phyloP scores from a whole-genome alignment of 2,113 vertebrate species.

The Nannospalax galili region DNA sequence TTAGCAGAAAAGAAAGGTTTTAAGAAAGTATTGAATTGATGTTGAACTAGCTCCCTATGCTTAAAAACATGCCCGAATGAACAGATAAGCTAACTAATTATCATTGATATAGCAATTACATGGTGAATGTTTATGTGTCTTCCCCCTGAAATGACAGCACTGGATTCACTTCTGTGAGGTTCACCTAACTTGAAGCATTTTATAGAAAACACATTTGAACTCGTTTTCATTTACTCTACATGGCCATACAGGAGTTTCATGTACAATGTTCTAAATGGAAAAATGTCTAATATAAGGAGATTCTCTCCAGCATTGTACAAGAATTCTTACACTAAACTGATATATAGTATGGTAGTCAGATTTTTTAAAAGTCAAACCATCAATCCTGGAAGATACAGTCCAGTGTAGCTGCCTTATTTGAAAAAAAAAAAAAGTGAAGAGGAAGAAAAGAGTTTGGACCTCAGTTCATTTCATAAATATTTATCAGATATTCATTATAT shows the following conservation, averaged over 20 bases:
- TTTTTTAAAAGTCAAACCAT: neutral
- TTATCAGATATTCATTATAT: neutral
- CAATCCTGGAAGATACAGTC: neutral
- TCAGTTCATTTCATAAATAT: slow-evolving; percentile 37
- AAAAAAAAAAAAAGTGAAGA: neutral
- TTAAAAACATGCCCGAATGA: slow-evolving; percentile 54
- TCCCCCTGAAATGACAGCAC: slow-evolving; percentile 25
- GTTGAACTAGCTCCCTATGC: slow-evolving; percentile 52
- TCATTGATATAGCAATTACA: slow-evolving; percentile 41
- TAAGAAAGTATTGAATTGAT: slow-evolving; percentile 63
- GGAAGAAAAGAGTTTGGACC: neutral
- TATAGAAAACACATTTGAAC: slow-evolving; percentile 32
- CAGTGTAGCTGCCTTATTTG: neutral
- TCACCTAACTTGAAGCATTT: slow-evolving; percentile 41
- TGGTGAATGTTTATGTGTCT: neutral
- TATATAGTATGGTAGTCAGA: neutral
- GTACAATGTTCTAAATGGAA: neutral
- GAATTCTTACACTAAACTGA: neutral
- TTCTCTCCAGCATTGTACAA: neutral
- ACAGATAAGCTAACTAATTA: slow-evolving; percentile 36
- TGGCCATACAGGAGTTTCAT: neutral
- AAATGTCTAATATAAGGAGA: slow-evolving; percentile 15
- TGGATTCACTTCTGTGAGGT: slow-evolving; percentile 21
- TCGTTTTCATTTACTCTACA: slow-evolving; percentile 36
- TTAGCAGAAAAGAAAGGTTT: slow-evolving; percentile 40